Percentiles rank a stretch among this genome's conserved stretches.
Evolutionary conservation across 2,888 invertebrate species (phyloP).

Genomic region (Agrotis segetum): DNA sequence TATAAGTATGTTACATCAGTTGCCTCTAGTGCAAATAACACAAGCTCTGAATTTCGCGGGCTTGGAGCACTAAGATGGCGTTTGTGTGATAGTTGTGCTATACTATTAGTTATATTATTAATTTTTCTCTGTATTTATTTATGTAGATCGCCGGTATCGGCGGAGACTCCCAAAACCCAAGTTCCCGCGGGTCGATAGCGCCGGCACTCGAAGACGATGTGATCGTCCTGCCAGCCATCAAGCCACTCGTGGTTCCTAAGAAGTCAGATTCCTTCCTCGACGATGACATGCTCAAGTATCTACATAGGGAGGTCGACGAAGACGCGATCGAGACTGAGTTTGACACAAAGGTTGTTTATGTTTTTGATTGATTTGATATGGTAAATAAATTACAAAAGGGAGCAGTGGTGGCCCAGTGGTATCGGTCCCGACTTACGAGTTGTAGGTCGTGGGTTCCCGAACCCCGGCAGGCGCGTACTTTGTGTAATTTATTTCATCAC

Average conservation of each 20-base stretch:
- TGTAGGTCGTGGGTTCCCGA: too few relatives aligned
- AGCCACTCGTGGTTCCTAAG: slow-evolving; percentile 63
- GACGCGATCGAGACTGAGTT: slow-evolving; percentile 93
- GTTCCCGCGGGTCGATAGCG: slow-evolving; percentile 92
- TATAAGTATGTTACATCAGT: too few relatives aligned
- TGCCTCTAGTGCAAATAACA: too few relatives aligned
- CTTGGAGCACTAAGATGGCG: too few relatives aligned
- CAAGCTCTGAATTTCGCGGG: too few relatives aligned
- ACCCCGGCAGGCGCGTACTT: too few relatives aligned
- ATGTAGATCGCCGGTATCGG: slow-evolving; percentile 91
- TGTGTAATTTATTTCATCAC: too few relatives aligned
- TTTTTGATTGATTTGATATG: not conserved
- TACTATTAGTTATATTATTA: too few relatives aligned
- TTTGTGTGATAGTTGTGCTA: too few relatives aligned
- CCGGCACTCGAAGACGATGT: slow-evolving; percentile 83
- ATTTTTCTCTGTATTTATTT: not conserved
- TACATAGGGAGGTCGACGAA: slow-evolving; percentile 92
- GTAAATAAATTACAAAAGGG: too few relatives aligned
- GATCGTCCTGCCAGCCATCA: slow-evolving; percentile 77
- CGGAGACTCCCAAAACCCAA: slow-evolving; percentile 93
- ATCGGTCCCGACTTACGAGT: too few relatives aligned
- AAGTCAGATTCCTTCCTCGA: slow-evolving; percentile 90
- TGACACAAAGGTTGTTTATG: slow-evolving; percentile 91
- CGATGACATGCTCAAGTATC: slow-evolving; percentile 92
- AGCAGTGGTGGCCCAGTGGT: too few relatives aligned